Conservation (phyloP, 1,140 invertebrate genomes). For the Platorchestia sp. region DNA sequence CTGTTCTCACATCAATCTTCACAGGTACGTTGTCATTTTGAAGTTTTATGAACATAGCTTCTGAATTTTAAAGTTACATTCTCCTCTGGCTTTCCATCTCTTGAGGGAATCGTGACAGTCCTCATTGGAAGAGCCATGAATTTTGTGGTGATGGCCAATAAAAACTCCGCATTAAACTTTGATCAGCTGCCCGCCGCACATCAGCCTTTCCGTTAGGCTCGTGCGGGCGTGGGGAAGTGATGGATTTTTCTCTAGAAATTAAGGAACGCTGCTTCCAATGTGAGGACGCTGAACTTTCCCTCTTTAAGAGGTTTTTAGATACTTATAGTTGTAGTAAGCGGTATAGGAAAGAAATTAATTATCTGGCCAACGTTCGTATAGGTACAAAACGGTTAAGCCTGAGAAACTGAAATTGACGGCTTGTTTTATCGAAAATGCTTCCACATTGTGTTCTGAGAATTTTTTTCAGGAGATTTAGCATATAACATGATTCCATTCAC, state of each 20-base stretch:
- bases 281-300: too few relatives aligned
- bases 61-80: neutral
- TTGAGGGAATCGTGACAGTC: neutral
- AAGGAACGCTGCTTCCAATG: neutral
- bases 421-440: too few relatives aligned
- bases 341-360: too few relatives aligned
- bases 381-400: too few relatives aligned
- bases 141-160: neutral
- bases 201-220: neutral
- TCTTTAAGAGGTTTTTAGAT: too few relatives aligned
- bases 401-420: too few relatives aligned
- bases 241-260: neutral
- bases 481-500: too few relatives aligned
- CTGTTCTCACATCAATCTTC: neutral
- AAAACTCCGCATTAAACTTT: constrained; percentile 10
- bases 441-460: too few relatives aligned
- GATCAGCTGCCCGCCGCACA: neutral
- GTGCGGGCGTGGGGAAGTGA: neutral
- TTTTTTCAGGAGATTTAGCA: too few relatives aligned
- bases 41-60: neutral
- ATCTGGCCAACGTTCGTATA: too few relatives aligned
- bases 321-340: too few relatives aligned
- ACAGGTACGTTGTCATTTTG: neutral
- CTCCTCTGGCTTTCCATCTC: neutral
- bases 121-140: neutral